Conservation (phyloP, 1,140 invertebrate genomes). For the Cataglyphis hispanica region DNA sequence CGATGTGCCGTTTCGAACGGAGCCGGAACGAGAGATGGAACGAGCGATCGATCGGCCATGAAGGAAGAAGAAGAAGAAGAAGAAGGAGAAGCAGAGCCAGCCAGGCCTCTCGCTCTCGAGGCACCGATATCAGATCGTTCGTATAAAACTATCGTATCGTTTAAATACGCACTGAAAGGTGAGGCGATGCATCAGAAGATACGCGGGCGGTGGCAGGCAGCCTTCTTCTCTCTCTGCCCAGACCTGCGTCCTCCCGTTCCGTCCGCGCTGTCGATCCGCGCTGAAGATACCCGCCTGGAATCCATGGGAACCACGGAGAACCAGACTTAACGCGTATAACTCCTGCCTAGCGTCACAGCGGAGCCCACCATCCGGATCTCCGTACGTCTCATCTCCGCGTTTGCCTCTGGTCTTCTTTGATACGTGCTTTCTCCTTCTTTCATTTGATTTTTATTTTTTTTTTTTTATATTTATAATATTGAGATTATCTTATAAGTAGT, state of each 20-base stretch:
- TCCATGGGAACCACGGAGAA: conserved; percentile 86
- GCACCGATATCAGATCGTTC: conserved; percentile 86
- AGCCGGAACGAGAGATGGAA: conserved; percentile 23
- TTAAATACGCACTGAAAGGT: conserved; percentile 88
- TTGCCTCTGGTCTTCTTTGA: conserved; percentile 47
- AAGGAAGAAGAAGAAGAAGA: not conserved
- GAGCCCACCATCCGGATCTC: conserved; percentile 24
- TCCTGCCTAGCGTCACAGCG: conserved; percentile 74
- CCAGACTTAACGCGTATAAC: conserved; percentile 83
- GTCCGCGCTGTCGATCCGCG: conserved; percentile 85
- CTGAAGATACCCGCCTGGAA: conserved; percentile 85
- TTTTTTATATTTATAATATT: not conserved
- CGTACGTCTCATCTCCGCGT: conserved; percentile 3
- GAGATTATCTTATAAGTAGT: not conserved
- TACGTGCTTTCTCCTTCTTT: conserved; percentile 12
- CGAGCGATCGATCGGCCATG: conserved; percentile 18
- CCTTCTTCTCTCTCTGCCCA: conserved; percentile 70
- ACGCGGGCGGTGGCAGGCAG: conserved; percentile 85
- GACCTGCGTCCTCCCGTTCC: conserved; percentile 69
- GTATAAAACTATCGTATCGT: conserved; percentile 87
- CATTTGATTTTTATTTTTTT: not conserved
- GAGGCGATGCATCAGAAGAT: conserved; percentile 87
- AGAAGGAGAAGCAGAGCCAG: conserved; percentile 58
- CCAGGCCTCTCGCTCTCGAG: conserved; percentile 79
- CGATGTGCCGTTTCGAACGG: conserved; percentile 22